Evolutionary conservation across 35 echinoderm and acorn worm genomes (phyloP).

Genomic region (Heliocidaris erythrogramma): DNA sequence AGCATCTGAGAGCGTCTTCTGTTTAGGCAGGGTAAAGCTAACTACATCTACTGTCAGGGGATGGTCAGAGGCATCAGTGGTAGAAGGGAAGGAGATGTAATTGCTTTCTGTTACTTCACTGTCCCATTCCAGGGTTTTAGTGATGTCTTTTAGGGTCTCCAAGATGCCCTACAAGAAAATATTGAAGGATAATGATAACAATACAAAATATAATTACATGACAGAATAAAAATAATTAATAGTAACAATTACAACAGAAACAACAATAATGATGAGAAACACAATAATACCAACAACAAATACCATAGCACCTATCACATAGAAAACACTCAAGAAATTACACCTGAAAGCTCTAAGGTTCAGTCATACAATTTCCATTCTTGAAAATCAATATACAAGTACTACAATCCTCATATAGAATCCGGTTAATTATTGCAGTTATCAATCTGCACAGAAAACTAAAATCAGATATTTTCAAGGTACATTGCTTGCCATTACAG

Average conservation of each 20-base stretch:
- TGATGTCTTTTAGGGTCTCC: constrained; percentile 51
- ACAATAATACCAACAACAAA: neutral
- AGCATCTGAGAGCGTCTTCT: neutral
- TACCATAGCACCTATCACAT: too few species aligned
- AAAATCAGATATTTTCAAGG: neutral
- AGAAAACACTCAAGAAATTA: too few species aligned
- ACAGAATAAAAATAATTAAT: neutral
- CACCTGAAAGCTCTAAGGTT: too few species aligned
- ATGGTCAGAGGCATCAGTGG: constrained; percentile 23
- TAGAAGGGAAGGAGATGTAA: constrained; percentile 21
- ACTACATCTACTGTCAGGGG: constrained; percentile 47
- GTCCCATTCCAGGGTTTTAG: constrained; percentile 50
- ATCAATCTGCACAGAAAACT: neutral
- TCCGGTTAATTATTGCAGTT: neutral
- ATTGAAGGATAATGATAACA: neutral
- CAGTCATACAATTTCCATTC: too few species aligned
- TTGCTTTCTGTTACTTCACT: neutral
- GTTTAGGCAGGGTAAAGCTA: neutral
- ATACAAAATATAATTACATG: neutral
- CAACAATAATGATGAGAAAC: neutral
- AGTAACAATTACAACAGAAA: neutral
- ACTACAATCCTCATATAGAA: too few species aligned
- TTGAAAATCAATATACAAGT: too few species aligned
- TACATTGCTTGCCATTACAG: neutral
- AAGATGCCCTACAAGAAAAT: constrained; percentile 30